These are phyloP conservation scores for Hyaena hyaena DNA, from an alignment of 2,113 vertebrate species.

Conservation along the genomic window DNA sequence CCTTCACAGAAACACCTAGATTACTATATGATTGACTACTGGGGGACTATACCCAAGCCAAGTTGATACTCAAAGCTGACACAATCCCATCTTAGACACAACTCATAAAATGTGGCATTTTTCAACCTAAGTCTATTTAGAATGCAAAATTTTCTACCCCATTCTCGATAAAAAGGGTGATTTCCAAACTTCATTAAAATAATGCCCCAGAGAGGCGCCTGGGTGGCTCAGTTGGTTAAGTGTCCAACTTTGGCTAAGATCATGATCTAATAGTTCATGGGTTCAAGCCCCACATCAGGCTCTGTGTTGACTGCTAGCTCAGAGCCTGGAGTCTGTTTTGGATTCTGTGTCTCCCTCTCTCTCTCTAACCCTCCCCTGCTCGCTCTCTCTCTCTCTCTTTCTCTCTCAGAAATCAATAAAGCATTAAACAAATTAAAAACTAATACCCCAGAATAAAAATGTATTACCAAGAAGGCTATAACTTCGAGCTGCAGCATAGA, in stretches of 20 bases:
- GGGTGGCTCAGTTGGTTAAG: too few species aligned
- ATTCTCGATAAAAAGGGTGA: neutral
- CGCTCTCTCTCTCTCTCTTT: too few species aligned
- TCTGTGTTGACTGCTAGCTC: too few species aligned
- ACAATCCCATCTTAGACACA: neutral
- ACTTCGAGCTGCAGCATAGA: fast-evolving
- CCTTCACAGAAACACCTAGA: neutral
- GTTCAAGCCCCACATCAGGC: too few species aligned
- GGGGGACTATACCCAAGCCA: neutral
- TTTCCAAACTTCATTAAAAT: neutral
- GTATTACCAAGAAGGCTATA: neutral
- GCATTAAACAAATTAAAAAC: too few species aligned
- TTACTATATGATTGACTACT: neutral
- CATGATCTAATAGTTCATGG: too few species aligned
- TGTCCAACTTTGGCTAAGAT: too few species aligned
- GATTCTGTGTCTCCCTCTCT: too few species aligned
- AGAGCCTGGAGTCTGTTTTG: too few species aligned
- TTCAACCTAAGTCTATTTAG: neutral
- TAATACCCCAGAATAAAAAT: neutral
- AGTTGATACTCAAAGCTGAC: neutral
- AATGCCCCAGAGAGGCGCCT: neutral
- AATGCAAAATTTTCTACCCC: neutral
- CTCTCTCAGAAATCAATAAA: too few species aligned
- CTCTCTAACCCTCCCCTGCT: too few species aligned
- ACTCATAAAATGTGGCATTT: neutral